Percentiles rank a stretch among this genome's conserved stretches.
Conservation (phyloP, 2,888 invertebrate species). For the Pheosia gnoma region DNA sequence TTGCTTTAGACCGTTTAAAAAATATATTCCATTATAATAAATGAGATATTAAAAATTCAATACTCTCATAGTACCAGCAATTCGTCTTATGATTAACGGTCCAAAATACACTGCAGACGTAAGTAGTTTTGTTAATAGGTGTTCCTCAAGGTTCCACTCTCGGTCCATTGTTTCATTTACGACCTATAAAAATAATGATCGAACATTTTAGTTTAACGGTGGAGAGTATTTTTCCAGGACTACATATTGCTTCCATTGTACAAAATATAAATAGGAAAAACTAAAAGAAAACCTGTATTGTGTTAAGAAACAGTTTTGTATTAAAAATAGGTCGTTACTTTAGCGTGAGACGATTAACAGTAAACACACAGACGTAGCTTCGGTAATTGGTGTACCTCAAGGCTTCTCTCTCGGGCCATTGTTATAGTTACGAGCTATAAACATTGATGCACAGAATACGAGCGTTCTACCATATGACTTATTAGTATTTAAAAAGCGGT, state of each 20-base stretch:
- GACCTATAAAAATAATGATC: conserved; percentile 28
- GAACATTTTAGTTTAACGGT: conserved; percentile 9
- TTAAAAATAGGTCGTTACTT: background rate
- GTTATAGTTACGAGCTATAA: background rate
- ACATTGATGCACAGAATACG: background rate
- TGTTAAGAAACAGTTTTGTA: background rate
- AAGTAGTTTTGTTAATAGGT: conserved; percentile 22
- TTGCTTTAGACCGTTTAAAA: no score
- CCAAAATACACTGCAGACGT: background rate
- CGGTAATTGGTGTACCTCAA: background rate
- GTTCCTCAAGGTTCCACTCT: conserved; percentile 38
- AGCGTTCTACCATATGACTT: background rate
- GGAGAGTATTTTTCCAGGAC: conserved; percentile 2
- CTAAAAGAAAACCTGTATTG: background rate
- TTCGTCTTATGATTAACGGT: background rate
- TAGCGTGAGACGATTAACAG: background rate
- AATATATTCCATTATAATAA: no score
- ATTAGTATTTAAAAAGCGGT: no score
- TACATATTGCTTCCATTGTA: background rate
- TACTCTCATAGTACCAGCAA: background rate
- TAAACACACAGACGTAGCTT: background rate
- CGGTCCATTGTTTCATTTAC: conserved; percentile 35
- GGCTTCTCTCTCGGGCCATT: background rate
- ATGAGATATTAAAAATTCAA: no score
- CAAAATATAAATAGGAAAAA: background rate